Base-by-base conservation (phyloP, 2,797 vertebrate species). In the Sebastes hubbsi region DNA sequence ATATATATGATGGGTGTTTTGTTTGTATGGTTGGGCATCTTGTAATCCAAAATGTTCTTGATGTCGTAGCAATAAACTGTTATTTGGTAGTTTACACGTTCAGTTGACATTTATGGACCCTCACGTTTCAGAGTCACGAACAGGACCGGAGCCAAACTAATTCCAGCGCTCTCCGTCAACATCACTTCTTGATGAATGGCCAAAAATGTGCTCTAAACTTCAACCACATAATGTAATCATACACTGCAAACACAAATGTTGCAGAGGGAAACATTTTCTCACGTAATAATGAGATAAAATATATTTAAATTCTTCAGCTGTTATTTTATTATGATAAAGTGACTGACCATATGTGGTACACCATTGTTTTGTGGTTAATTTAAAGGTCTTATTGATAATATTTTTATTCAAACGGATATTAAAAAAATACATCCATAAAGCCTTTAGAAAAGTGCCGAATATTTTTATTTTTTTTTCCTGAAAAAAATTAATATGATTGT, bases 41-140 rank as follows among this genome's bases (percentile, higher is more conserved):
- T 80, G 56, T 91, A 85, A 91, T 91, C 84, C 62, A 61, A 89
- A 85, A 89, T 86, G 68, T 90, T 80, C 76, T 72, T 61, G 67
- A 49, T 55, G 49, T 90, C 24, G 52, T 68, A 55, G 60, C 42
- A 60, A 65, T 77, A 76, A 88, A 80, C 46, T 42, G 68, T 64
- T 64, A 29, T 82, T 68, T 75, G 42, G 25, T 61, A 6, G 16
- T 77, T 25, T 20, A 62, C 82, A 81, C 85, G 62, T 78, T 81
- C 38, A 61, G 46, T 56, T 78, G 75, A 87, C 30, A 64, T 80
- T 66, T 84, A 30, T 55, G 49, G 58, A 77, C 6, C 34, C 59
- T 84, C 81, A 84, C 67, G 11, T 89, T 89, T 88, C 65, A 84
- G 58, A 81, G 64, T 77, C 78, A 80, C 62, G 49, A 13, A 32